Evolutionary conservation across 2,797 vertebrate genomes (phyloP), one percentile per base, ranked within the genome.

Genomic region (Carduelis carduelis): DNA sequence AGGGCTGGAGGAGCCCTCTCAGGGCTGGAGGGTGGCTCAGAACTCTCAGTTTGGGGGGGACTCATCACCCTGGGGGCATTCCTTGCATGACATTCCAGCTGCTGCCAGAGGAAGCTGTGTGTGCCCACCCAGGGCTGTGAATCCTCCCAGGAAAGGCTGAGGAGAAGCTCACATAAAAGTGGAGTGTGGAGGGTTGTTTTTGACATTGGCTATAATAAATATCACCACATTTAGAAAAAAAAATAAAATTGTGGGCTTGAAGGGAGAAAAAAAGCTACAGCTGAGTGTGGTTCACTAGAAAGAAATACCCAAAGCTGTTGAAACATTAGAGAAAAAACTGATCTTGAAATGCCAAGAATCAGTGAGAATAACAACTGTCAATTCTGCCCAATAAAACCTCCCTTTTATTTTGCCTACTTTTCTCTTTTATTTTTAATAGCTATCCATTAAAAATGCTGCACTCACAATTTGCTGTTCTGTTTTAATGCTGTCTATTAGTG

Each of bases 141-240:
- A 93, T 94, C 94, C 93, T 15, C 53, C 87, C 83, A 80, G 90
- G 64, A 92, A 95, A 93, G 94, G 94, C 94, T 17, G 44, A 90
- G 78, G 95, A 93, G 87, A 91, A 74, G 60, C 76, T 96, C 65
- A 16, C 82, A 65, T 77, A 83, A 46, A 91, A 96, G 57, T 61
- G 83, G 60, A 94, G 75, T 26, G 80, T 4, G 19, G 88, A 90
- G 84, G 7, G 10, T 43, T 87, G 93, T 37, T 93, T 90, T 57
- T 92, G 76, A 90, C 89, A 83, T 9, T 43, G 60, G 68, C 70
- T 64, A 10, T 81, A 90, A 94, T 93, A 96, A 96, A 94, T 93
- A 86, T 41, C 82, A 82, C 66, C 72, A 88, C 57, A 53, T 61
- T 86, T 43, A 61, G 65, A 66, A 47, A 27, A 43, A 68, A 87